Conservation (phyloP, 2,113 vertebrate species). For the Oncorhynchus clarkii region DNA sequence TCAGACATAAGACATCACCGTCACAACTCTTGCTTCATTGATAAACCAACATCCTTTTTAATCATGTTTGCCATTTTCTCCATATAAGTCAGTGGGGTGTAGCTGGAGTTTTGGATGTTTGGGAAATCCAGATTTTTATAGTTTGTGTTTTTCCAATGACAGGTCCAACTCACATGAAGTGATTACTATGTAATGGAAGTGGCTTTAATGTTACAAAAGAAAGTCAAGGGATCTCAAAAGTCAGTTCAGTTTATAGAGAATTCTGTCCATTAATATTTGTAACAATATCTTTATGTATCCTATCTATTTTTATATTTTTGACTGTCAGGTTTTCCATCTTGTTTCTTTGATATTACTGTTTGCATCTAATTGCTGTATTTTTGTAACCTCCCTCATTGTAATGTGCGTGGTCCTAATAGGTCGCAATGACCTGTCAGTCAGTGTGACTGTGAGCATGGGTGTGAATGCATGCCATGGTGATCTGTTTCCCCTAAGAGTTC, state of each 20-base stretch:
- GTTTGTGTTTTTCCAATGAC: constrained; percentile 23
- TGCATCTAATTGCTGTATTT: constrained; percentile 65
- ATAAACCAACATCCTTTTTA: constrained; percentile 59
- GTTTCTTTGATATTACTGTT: constrained; percentile 62
- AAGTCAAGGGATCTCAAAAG: constrained; percentile 51
- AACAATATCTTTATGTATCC: constrained; percentile 68
- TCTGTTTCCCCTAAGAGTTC: constrained; percentile 25
- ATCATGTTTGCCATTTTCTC: constrained; percentile 45
- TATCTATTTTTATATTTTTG: constrained; percentile 73
- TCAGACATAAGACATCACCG: constrained; percentile 20
- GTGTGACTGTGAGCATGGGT: constrained; percentile 46
- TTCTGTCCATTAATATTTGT: constrained; percentile 58
- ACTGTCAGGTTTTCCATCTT: constrained; percentile 57
- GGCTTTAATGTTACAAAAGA: constrained; percentile 42
- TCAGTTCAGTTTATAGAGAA: constrained; percentile 49
- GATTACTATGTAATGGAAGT: constrained; percentile 39
- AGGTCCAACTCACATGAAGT: constrained; percentile 17
- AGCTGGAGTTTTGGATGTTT: constrained; percentile 24
- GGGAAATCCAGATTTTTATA: constrained; percentile 37
- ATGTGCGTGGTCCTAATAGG: constrained; percentile 50
- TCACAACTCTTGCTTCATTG: constrained; percentile 45
- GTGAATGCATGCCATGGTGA: constrained; percentile 30
- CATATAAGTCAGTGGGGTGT: constrained; percentile 19
- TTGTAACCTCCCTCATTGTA: constrained; percentile 59
- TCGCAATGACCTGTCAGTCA: constrained; percentile 27